Percentiles rank a stretch among this genome's conserved stretches.
phyloP scores from a whole-genome alignment of 1,140 invertebrate species.

The Nylanderia fulva region DNA sequence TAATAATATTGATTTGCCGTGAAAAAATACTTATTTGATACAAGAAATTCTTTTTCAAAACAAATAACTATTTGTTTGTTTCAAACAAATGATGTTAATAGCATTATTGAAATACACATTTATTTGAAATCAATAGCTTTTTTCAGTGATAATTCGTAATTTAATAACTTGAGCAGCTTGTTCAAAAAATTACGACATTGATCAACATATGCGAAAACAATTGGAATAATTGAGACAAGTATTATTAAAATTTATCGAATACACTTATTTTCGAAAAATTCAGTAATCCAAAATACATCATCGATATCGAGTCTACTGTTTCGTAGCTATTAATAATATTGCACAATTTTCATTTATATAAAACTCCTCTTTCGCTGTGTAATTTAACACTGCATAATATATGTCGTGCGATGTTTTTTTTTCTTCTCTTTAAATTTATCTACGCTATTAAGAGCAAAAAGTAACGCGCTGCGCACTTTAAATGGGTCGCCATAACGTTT shows the following conservation, averaged over 20 bases:
- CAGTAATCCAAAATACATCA: background rate
- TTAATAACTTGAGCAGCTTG: background rate
- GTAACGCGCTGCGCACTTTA: background rate
- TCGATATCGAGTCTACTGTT: background rate
- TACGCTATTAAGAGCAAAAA: background rate
- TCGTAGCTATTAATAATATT: background rate
- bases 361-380: background rate
- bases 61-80: no score
- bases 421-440: background rate
- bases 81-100: no score
- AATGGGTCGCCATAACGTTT: background rate
- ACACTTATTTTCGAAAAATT: background rate
- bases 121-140: no score
- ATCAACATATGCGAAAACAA: background rate
- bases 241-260: background rate
- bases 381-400: background rate
- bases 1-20: no score
- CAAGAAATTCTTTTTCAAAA: no score
- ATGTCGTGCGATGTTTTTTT: no score
- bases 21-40: no score
- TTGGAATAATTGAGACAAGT: background rate
- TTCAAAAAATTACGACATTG: background rate
- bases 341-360: background rate
- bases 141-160: background rate
- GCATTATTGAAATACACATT: no score